phyloP scores from a whole-genome alignment of 2,797 vertebrate genomes.

The Pogoniulus pusillus region DNA sequence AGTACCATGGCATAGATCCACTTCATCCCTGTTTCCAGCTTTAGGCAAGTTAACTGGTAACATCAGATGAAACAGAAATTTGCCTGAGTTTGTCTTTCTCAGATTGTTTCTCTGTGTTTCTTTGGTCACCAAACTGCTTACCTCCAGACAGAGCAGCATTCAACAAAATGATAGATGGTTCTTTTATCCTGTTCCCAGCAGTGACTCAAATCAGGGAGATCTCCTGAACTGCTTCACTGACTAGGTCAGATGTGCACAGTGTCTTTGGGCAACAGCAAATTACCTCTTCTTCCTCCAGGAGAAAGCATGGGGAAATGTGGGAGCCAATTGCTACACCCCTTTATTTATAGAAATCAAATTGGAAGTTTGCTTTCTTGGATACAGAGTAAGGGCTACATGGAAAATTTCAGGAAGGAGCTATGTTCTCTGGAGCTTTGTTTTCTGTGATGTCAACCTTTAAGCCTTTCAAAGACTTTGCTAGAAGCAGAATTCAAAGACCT shows the following conservation, averaged over 20 bases:
- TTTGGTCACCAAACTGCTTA: background rate
- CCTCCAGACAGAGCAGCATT: background rate
- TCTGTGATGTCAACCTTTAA: constrained; percentile 29
- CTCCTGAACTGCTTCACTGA: background rate
- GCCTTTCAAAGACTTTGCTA: constrained; percentile 43
- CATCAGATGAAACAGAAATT: background rate
- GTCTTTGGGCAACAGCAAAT: constrained; percentile 3
- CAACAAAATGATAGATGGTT: background rate
- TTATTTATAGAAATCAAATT: background rate
- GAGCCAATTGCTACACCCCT: background rate
- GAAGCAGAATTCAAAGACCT: constrained; percentile 8
- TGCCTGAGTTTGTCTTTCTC: background rate
- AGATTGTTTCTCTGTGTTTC: background rate
- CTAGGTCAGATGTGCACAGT: background rate
- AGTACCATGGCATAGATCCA: background rate
- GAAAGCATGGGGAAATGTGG: background rate
- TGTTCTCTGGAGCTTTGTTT: constrained; percentile 12
- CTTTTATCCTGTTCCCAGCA: background rate
- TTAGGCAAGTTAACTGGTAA: background rate
- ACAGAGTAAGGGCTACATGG: background rate
- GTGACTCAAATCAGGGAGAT: background rate
- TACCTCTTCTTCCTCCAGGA: background rate
- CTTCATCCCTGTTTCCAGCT: background rate
- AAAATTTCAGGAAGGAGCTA: constrained; percentile 26
- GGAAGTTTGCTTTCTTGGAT: background rate